phyloP scores from a whole-genome alignment of 1,140 invertebrate genomes.

The Drosophila athabasca region DNA sequence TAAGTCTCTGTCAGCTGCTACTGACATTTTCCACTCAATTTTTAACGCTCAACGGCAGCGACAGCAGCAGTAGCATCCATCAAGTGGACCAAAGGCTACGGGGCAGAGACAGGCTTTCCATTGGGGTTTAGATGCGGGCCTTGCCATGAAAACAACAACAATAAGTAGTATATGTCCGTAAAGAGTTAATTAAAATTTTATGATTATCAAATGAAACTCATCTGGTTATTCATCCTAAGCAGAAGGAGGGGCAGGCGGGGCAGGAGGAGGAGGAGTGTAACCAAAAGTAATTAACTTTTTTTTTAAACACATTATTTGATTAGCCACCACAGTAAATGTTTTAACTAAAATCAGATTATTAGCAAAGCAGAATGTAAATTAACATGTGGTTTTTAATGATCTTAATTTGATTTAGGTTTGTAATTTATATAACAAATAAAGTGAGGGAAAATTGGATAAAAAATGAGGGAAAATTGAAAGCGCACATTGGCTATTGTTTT shows the following conservation, averaged over 20 bases:
- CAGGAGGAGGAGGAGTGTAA: too few species aligned
- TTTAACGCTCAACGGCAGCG: conserved; percentile 13
- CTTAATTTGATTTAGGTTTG: too few species aligned
- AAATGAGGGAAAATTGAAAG: too few species aligned
- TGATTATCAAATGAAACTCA: conserved; percentile 60
- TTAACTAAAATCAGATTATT: too few species aligned
- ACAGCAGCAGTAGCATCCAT: conserved; percentile 11
- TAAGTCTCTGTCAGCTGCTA: conserved; percentile 44
- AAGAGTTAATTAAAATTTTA: conserved; percentile 70
- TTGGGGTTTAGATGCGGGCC: conserved; percentile 26
- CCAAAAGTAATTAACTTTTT: too few species aligned
- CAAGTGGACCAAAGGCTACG: conserved; percentile 42
- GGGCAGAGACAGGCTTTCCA: conserved; percentile 30
- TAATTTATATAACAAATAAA: neutral
- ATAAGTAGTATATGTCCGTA: conserved; percentile 30
- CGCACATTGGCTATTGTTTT: too few species aligned
- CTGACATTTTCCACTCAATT: conserved; percentile 43
- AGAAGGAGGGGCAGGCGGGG: too few species aligned
- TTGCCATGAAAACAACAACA: conserved; percentile 14
- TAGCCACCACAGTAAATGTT: too few species aligned
- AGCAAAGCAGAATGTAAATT: too few species aligned
- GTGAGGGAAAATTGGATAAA: neutral
- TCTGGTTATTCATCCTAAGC: conserved; percentile 17
- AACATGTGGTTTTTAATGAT: too few species aligned
- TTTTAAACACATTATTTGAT: too few species aligned